Evolutionary conservation across 92 coral and sea anemone species (phyloP).

Genomic region (Anthopleura xanthogrammica): DNA sequence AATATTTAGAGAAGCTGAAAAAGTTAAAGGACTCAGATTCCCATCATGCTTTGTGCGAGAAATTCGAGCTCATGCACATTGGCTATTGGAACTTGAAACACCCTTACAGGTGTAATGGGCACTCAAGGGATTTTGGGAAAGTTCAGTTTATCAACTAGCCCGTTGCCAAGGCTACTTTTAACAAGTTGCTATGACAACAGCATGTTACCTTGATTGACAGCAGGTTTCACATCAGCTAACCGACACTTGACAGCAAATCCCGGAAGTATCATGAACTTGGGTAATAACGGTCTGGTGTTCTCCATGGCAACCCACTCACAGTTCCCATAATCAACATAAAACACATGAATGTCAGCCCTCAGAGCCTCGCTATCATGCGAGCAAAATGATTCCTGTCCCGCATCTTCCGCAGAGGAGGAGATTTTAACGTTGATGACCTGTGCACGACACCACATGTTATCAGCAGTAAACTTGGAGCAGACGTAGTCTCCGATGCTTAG

Average conservation of each 20-base stretch:
- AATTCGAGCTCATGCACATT: no score
- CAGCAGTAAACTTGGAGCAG: slow-evolving; percentile 81
- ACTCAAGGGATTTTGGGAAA: no score
- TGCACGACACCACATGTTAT: slow-evolving; percentile 88
- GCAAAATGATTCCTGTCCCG: slow-evolving; percentile 2
- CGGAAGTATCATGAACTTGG: slow-evolving; percentile 81
- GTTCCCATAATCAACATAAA: slow-evolving; percentile 89
- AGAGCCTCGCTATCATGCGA: slow-evolving; percentile 8
- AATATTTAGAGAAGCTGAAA: no score
- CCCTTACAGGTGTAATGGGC: no score
- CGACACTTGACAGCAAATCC: slow-evolving; percentile 88
- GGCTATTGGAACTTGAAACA: no score
- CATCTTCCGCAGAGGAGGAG: slow-evolving; percentile 7
- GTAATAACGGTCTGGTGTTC: slow-evolving; percentile 65
- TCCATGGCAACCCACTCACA: slow-evolving; percentile 65
- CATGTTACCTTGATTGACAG: slow-evolving; percentile 39
- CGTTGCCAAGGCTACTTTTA: no score
- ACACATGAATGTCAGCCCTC: slow-evolving; percentile 61
- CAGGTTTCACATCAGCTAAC: slow-evolving; percentile 78
- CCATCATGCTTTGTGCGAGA: no score
- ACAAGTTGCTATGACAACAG: not conserved
- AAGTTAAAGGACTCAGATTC: no score
- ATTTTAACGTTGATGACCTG: slow-evolving; percentile 53
- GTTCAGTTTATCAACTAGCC: no score
- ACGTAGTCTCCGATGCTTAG: slow-evolving; percentile 77